A percentile compares a stretch with the other conserved stretches of the same genome.
Conservation (phyloP, 2,888 invertebrate species). For the Tipula helvola region DNA sequence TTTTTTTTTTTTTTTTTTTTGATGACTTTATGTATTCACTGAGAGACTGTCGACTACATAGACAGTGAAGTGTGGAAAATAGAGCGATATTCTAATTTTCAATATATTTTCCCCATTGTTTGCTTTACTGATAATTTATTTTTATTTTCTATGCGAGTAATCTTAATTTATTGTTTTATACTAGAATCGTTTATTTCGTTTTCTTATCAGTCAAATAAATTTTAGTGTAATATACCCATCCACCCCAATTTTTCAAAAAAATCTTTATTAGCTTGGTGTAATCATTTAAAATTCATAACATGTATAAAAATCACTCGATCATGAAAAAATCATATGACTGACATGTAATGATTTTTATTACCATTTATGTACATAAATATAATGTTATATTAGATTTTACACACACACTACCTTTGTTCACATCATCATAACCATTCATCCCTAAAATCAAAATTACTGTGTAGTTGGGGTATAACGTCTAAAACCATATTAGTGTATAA, state of each 20-base stretch:
- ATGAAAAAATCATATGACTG: conserved; percentile 10
- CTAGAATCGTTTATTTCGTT: background rate
- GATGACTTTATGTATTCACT: background rate
- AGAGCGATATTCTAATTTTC: background rate
- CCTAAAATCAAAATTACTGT: conserved; percentile 14
- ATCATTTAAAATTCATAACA: conserved; percentile 18
- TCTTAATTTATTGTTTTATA: background rate
- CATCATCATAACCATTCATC: conserved; percentile 11
- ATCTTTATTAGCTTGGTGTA: background rate
- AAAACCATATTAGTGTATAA: conserved; percentile 18
- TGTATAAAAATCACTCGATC: conserved; percentile 18
- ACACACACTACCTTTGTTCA: background rate
- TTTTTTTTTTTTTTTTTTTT: no score
- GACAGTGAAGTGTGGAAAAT: background rate
- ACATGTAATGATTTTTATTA: conserved; percentile 8
- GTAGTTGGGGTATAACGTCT: background rate
- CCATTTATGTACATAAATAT: background rate
- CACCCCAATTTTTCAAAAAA: background rate
- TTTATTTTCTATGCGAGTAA: background rate
- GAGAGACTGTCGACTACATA: background rate
- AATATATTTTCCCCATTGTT: background rate
- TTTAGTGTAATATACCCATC: background rate
- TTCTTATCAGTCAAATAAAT: background rate
- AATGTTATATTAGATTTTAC: background rate
- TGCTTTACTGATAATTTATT: background rate